Evolutionary conservation across 1,140 invertebrate species (phyloP).

Genomic region (Planococcus citri): DNA sequence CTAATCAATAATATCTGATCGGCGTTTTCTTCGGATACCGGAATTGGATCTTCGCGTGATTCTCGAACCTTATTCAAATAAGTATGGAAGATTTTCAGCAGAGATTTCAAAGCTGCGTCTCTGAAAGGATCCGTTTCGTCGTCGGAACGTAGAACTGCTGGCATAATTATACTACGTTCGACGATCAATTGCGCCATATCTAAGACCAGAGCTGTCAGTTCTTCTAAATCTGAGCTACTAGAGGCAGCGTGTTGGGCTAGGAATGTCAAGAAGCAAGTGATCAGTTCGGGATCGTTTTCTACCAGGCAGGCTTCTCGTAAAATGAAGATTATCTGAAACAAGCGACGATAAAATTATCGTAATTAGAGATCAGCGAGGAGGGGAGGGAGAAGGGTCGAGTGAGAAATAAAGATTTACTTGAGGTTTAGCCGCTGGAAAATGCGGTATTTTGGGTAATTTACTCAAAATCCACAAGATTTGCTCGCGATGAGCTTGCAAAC

Average conservation of each 20-base stretch:
- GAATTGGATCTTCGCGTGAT: conserved; percentile 35
- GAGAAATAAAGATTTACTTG: conserved; percentile 39
- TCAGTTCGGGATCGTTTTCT: conserved; percentile 69
- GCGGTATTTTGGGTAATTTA: conserved; percentile 56
- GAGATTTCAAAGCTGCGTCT: conserved; percentile 53
- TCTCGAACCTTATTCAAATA: conserved; percentile 53
- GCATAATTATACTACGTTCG: conserved; percentile 80
- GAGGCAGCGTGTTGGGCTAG: conserved; percentile 50
- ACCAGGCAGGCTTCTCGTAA: conserved; percentile 74
- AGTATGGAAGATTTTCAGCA: conserved; percentile 63
- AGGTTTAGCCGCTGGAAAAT: conserved; percentile 52
- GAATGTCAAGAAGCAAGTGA: conserved; percentile 83
- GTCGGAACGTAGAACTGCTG: conserved; percentile 60
- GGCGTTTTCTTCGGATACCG: conserved; percentile 39
- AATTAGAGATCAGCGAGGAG: no score
- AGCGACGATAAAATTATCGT: neutral
- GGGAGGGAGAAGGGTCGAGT: no score
- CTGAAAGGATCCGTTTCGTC: conserved; percentile 38
- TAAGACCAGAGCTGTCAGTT: conserved; percentile 42
- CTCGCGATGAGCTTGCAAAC: conserved; percentile 27
- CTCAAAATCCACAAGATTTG: conserved; percentile 56
- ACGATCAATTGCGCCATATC: conserved; percentile 86
- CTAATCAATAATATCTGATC: conserved; percentile 57
- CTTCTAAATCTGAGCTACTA: conserved; percentile 32
- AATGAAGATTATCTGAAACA: conserved; percentile 40